Evolutionary conservation across 1,140 invertebrate genomes (phyloP), one percentile per base, ranked within the genome.

Genomic region (Trissolcus basalis): DNA sequence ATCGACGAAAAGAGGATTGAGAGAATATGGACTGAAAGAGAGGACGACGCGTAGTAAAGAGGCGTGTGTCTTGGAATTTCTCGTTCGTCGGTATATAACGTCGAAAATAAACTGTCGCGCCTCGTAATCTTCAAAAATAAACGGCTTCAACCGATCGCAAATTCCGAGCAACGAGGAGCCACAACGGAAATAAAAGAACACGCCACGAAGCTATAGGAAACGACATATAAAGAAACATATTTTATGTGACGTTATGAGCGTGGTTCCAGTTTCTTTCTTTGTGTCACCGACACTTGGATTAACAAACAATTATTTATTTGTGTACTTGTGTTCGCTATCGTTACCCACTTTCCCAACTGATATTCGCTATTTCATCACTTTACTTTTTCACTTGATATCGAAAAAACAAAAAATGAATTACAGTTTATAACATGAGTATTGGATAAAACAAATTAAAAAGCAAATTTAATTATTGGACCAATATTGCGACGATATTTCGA

Each of bases 51-150:
- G 65, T 70, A 58, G 65, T 65, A 43, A 27, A 55, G 70, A 76
- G 59, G 65, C 65, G 76, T 67, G 67, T 67, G 76, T 74, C 76
- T 74, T 74, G 76, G 76, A 74, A 81, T 81, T 81, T 74, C 79
- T 73, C 77, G 74, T 69, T 79, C 74, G 77, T 74, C 74, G 74
- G 73, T 78, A 74, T 74, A 78, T 72, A 78, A 78, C 72, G 80
- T 81, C 80, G 72, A 78, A 81, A 81, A 80, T 81, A 80, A 81
- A 81, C 80, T 81, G 80, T 81, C 78, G 80, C 80, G 80, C 72
- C 75, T 81, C 80, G 80, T 81, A 81, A 81, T 81, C 78, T 81
- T 80, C 73, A 74, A 80, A 80, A 80, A 81, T 80, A 81, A 81
- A 81, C 78, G 74, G 72, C 75, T 78, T 78, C 69, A 64, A 73